Conservation (phyloP, 2,888 invertebrate genomes). For the Callinectes sapidus region DNA sequence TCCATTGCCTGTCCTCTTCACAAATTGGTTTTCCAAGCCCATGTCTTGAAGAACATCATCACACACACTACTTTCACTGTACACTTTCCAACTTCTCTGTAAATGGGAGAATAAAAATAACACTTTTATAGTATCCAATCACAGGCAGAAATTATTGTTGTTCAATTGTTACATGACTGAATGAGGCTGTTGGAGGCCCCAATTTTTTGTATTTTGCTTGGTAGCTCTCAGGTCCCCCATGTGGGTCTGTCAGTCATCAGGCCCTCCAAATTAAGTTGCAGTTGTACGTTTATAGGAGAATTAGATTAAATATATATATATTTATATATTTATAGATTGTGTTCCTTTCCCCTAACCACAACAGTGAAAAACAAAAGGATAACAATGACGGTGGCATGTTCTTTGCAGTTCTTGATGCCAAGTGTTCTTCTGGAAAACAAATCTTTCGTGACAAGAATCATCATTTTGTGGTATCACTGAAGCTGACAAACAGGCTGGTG, state of each 20-base stretch:
- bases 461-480: conserved; percentile 59
- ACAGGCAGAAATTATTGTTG: conserved; percentile 49
- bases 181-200: conserved; percentile 51
- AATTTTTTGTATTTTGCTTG: conserved; percentile 58
- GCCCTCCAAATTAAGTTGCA: conserved; percentile 51
- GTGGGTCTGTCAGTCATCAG: conserved; percentile 64
- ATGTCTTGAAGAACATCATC: conserved; percentile 31
- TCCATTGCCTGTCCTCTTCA: conserved; percentile 53
- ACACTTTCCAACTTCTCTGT: conserved; percentile 47
- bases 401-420: conserved; percentile 66
- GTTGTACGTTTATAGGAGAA: conserved; percentile 65
- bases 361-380: conserved; percentile 67
- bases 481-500: conserved; percentile 62
- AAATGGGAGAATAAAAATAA: conserved; percentile 42
- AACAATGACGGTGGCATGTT: conserved; percentile 65
- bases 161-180: conserved; percentile 32
- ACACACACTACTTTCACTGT: conserved; percentile 46
- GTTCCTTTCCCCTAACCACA: conserved; percentile 66
- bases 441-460: conserved; percentile 50
- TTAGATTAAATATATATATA: conserved; percentile 65
- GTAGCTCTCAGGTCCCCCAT: conserved; percentile 62
- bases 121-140: conserved; percentile 47
- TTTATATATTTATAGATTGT: conserved; percentile 58
- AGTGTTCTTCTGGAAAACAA: conserved; percentile 54
- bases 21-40: conserved; percentile 38